Conservation (phyloP, 2,797 vertebrate genomes). For the Hypotaenidia philippensis region DNA sequence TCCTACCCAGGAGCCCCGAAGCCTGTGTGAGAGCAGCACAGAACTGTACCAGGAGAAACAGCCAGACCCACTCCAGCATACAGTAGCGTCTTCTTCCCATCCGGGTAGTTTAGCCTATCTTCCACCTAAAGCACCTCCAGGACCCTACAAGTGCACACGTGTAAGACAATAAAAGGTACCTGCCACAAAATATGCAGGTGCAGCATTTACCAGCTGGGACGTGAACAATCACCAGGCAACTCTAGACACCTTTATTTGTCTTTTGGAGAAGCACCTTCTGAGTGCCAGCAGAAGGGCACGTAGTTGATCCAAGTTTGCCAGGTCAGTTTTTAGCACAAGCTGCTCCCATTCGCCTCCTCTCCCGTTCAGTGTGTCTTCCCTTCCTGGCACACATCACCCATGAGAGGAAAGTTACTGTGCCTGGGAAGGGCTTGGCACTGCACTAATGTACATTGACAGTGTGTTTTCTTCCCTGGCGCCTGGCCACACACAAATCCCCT, state of each 20-base stretch:
- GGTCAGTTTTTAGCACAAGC: conserved; percentile 4
- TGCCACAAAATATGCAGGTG: not conserved
- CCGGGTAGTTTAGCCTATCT: not conserved
- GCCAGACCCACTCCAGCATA: not conserved
- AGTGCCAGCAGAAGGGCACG: not conserved
- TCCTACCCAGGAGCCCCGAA: not conserved
- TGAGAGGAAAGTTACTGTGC: conserved; percentile 72
- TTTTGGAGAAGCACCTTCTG: not conserved
- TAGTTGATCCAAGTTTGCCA: not conserved
- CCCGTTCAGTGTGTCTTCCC: not conserved
- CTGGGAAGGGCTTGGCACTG: conserved; percentile 52
- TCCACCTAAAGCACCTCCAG: not conserved
- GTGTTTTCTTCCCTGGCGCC: conserved; percentile 53
- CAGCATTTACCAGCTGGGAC: not conserved
- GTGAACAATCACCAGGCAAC: not conserved
- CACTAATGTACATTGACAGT: conserved; percentile 41
- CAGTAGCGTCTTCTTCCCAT: not conserved
- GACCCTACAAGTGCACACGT: not conserved
- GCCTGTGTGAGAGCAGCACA: not conserved
- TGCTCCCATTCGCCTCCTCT: not conserved
- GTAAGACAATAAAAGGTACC: not conserved
- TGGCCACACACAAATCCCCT: conserved; percentile 5
- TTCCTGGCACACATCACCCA: not conserved
- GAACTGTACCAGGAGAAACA: not conserved
- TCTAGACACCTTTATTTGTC: not conserved